phyloP scores from a whole-genome alignment of 2,113 vertebrate species.

The Phylloscopus trochilus region DNA sequence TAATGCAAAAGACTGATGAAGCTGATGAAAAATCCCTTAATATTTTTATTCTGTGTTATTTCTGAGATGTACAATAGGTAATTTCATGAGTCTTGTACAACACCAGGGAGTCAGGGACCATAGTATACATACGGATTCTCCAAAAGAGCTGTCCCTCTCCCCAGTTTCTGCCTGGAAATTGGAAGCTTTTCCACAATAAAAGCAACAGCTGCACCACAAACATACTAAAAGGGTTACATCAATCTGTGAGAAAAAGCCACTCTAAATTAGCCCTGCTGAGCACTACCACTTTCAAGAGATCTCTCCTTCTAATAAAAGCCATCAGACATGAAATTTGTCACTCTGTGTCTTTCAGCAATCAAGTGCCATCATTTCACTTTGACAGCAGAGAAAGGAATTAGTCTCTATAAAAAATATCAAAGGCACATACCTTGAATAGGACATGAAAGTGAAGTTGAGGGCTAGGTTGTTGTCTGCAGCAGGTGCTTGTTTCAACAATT shows the following conservation, averaged over 20 bases:
- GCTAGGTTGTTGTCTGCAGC: not conserved
- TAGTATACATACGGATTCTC: accelerated
- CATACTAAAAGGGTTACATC: not conserved
- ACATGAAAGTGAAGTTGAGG: not conserved
- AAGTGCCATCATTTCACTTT: not conserved
- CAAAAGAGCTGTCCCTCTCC: not conserved
- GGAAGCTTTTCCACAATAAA: not conserved
- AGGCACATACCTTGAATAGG: not conserved
- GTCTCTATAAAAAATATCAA: not conserved
- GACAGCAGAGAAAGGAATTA: constrained; percentile 22
- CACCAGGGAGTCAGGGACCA: not conserved
- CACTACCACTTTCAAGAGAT: not conserved
- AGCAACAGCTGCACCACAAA: not conserved
- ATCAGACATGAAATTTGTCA: not conserved
- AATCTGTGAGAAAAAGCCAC: not conserved
- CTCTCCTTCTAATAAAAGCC: not conserved
- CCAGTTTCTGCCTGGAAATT: not conserved
- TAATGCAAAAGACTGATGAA: not conserved
- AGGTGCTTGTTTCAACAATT: not conserved
- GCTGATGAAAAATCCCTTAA: not conserved
- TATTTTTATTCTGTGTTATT: not conserved
- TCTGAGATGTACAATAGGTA: not conserved
- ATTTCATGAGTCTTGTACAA: not conserved
- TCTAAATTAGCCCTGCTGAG: constrained; percentile 12
- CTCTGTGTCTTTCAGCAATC: not conserved